Evolutionary conservation across 2,797 vertebrate species (phyloP).

Genomic region (Vipera latastei): DNA sequence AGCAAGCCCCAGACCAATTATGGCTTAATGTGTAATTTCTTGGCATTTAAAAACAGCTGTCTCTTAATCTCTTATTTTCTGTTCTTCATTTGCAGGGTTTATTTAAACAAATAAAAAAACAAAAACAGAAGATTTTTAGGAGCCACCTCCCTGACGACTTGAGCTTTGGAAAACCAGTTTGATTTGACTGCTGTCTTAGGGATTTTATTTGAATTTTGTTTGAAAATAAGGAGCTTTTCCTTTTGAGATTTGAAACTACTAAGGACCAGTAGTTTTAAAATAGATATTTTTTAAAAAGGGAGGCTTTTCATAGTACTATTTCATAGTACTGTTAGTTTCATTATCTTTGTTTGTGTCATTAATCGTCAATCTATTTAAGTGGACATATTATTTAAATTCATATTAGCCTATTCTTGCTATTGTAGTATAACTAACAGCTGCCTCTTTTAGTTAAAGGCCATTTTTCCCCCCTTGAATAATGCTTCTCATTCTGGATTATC

Average conservation of each 20-base stretch:
- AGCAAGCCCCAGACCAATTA: not conserved
- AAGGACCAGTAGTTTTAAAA: not conserved
- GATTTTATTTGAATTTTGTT: not conserved
- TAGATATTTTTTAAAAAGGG: too few species aligned
- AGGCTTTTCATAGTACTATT: not conserved
- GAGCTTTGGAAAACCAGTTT: constrained; percentile 33
- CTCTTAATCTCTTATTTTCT: not conserved
- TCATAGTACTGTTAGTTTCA: too few species aligned
- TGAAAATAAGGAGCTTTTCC: not conserved
- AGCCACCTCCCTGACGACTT: not conserved
- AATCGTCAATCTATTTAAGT: not conserved
- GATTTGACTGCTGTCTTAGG: constrained; percentile 52
- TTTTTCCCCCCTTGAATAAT: not conserved
- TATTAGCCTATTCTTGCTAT: not conserved
- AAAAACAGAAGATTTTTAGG: not conserved
- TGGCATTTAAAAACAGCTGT: not conserved
- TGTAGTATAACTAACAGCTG: too few species aligned
- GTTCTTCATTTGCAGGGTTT: not conserved
- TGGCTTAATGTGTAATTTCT: not conserved
- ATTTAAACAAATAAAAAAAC: not conserved
- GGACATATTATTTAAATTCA: not conserved
- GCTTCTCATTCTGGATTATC: not conserved
- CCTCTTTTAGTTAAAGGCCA: not conserved
- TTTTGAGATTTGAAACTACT: not conserved
- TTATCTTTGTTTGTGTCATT: not conserved